Evolutionary conservation across 37 sponge, comb jelly and placozoan species (phyloP).

Genomic region (Diacarnus erythraeanus): DNA sequence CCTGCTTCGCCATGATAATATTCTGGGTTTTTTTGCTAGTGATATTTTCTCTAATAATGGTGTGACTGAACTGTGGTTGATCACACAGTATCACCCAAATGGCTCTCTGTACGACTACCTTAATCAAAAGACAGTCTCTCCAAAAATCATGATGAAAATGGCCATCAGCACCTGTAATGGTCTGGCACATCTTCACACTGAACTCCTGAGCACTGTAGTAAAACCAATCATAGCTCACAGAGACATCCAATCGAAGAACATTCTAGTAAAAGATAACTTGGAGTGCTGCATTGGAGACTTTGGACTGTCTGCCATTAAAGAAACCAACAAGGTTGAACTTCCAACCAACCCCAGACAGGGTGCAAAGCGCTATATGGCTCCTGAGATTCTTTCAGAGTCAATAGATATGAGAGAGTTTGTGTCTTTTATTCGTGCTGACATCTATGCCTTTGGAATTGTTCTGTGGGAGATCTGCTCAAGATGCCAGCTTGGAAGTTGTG

Average conservation of each 20-base stretch:
- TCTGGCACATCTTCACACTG: slow-evolving; percentile 73
- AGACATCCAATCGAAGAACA: slow-evolving; percentile 90
- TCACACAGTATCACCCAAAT: slow-evolving; percentile 84
- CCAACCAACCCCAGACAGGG: slow-evolving; percentile 47
- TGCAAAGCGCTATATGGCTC: slow-evolving; percentile 92
- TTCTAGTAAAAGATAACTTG: slow-evolving; percentile 81
- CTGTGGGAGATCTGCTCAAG: slow-evolving; percentile 83
- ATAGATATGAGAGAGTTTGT: slow-evolving; percentile 66
- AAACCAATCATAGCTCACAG: slow-evolving; percentile 86
- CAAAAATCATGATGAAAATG: slow-evolving; percentile 10
- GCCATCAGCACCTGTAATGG: slow-evolving; percentile 74
- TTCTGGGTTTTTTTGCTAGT: slow-evolving; percentile 78
- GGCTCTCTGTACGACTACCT: slow-evolving; percentile 97
- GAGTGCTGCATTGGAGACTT: slow-evolving; percentile 94
- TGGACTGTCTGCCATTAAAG: slow-evolving; percentile 72
- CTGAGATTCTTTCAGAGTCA: slow-evolving; percentile 85
- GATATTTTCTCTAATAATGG: slow-evolving; percentile 83
- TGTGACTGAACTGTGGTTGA: slow-evolving; percentile 90
- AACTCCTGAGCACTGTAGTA: slow-evolving; percentile 1
- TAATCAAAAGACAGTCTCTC: slow-evolving; percentile 18
- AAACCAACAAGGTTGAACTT: not conserved
- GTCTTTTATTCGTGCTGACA: slow-evolving; percentile 70
- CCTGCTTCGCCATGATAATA: slow-evolving; percentile 83
- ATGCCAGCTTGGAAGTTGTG: not conserved
- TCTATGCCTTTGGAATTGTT: slow-evolving; percentile 87